Base-by-base conservation (phyloP, 2,797 vertebrate genomes). In the Rhynchonycteris naso region DNA sequence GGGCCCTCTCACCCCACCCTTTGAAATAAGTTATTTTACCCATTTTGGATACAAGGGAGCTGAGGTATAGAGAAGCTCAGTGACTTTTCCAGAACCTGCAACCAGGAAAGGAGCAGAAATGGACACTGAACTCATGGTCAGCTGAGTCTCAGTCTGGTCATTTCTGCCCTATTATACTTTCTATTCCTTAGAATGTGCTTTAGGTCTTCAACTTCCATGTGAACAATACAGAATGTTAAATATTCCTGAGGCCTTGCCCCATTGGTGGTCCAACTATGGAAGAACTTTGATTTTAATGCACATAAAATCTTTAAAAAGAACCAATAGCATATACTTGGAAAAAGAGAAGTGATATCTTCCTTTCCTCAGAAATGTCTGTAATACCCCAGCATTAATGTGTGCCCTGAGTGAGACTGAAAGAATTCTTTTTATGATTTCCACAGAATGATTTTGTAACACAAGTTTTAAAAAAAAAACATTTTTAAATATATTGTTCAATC, bases 401-500 rank as follows among this genome's bases (percentile, higher is more conserved):
- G 6, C 52, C 28, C 30, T 65, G 28, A 82, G 33, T 6, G 52
- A 80, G 66, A 65, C 74, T 0, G 2, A 90, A 82, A 80, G 80
- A 68, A 68, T 33, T 74, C 76, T 90, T 93, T 66, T 96, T 93
- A 66, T n/a, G 52, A 94, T 87, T 93, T 89, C 47, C 28, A 86
- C 50, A 68, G 65, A 58, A 83, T 79, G 71, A 81, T 95, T 95
- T 95, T 93, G 75, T 94, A 92, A 95, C 33, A 52, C 54, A 72
- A 43, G 11, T 71, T 47, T 83, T 94, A 43, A 43, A 43, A 43
- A 18, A 13, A 87, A 86, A 92, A 88, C 58, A 75, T 63, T 43
- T 90, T 96, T n/a, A 88, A 92, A 85, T 92, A 33, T 52, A 56
- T 91, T 95, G 87, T 96, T 92, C 80, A 84, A 72, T 76, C 88